Conservation (phyloP, 2,888 invertebrate genomes). For the Strigamia crassipes region DNA sequence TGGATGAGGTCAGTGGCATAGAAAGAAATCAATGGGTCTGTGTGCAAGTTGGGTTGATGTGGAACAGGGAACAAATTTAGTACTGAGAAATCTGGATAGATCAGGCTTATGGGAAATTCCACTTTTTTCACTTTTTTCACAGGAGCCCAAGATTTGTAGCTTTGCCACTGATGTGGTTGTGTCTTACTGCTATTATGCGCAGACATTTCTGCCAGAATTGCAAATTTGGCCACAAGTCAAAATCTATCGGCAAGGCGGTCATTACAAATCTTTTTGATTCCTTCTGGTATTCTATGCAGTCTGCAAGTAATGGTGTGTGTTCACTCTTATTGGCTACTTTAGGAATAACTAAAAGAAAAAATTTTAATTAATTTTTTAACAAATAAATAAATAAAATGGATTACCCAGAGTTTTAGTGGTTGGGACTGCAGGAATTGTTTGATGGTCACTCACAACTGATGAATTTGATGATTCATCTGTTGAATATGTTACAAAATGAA, state of each 20-base stretch:
- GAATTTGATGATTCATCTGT: neutral
- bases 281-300: neutral
- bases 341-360: neutral
- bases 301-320: neutral
- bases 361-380: neutral
- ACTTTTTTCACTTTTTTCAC: no score
- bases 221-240: conserved; percentile 57
- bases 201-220: conserved; percentile 54
- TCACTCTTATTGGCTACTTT: neutral
- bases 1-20: no score
- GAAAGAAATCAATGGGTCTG: neutral
- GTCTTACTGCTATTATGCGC: conserved; percentile 59
- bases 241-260: neutral
- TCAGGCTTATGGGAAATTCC: no score
- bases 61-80: no score
- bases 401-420: neutral
- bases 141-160: no score
- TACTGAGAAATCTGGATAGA: no score
- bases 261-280: neutral
- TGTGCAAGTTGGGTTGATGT: no score
- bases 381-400: neutral
- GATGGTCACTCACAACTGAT: neutral
- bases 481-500: no score
- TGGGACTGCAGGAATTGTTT: neutral
- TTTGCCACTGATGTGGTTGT: neutral